Evolutionary conservation across 2,113 vertebrate species (phyloP), one percentile per base, ranked within the genome.

Genomic region (Pterophyllum scalare): DNA sequence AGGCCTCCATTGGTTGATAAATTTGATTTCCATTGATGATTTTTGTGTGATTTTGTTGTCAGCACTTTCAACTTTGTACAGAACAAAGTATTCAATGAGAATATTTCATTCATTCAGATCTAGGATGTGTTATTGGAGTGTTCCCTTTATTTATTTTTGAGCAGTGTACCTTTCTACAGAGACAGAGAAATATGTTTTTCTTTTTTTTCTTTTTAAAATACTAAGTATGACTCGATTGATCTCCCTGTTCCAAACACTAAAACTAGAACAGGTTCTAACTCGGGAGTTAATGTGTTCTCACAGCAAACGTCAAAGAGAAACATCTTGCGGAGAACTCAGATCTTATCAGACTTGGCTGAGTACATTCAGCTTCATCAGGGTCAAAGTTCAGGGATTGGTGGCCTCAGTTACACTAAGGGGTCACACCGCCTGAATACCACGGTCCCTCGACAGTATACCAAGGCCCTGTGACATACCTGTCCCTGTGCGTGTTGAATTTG

Each of bases 401-500:
- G 64, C 76, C 61, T 85, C 13, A 64, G 28, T 72, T 56, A 65
- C 79, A 76, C 74, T 26, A 70, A 59, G 77, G 77, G 85, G 87
- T 90, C 87, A 79, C 49, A 13, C 79, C 61, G 56, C 46, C 82
- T 77, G 79, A 88, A 94, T 93, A 85, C 87, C 88, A 89, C 90
- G 38, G 83, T 62, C 65, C 54, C 78, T 77, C 84, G 82, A 87
- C 86, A 87, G 83, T 90, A 79, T 92, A 28, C 85, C 90, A 80
- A 38, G 67, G 74, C 6, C 79, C 6, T 26, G 90, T 89, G 59
- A 93, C 88, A 88, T 93, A 40, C 84, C 87, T 85, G 9, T 52
- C 8, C 11, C 58, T 10, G 22, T 65, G 75, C 61, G 22, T 87
- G 88, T 91, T 88, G 91, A 87, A 93, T 92, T 90, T 93, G 85